Evolutionary conservation across 2,888 invertebrate genomes (phyloP).

Genomic region (Lamellibrachia columna): DNA sequence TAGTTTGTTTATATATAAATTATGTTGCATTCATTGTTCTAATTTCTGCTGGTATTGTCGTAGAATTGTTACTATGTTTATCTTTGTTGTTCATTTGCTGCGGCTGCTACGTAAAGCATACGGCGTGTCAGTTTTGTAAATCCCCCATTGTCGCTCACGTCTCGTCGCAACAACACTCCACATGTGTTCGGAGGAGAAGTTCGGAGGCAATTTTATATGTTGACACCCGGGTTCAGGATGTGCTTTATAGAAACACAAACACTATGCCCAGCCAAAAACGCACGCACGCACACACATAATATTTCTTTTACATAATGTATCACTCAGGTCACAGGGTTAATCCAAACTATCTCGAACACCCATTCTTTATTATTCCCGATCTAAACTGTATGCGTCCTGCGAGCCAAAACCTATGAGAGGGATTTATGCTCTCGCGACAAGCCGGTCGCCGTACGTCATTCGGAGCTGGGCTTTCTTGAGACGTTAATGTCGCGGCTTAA

Average conservation of each 20-base stretch:
- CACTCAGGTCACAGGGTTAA: neutral
- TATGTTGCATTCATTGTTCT: neutral
- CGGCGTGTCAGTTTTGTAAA: neutral
- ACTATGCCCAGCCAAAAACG: neutral
- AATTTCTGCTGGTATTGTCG: neutral
- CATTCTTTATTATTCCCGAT: neutral
- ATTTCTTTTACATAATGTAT: neutral
- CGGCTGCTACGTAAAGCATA: neutral
- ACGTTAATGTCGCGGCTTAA: conserved; percentile 12
- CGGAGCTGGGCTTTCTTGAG: neutral
- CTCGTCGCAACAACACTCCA: neutral
- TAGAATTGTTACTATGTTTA: neutral
- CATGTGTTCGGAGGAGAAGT: too few relatives aligned
- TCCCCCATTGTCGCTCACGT: neutral
- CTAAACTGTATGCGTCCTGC: neutral
- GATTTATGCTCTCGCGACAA: neutral
- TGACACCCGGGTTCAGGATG: neutral
- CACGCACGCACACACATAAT: neutral
- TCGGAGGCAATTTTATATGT: too few relatives aligned
- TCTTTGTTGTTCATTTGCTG: neutral
- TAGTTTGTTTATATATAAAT: conserved; percentile 5
- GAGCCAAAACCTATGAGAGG: neutral
- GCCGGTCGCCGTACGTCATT: neutral
- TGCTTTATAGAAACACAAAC: neutral
- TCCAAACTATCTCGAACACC: neutral